Base-by-base conservation (phyloP, 2,888 invertebrate genomes). In the Druceiella hillmani region DNA sequence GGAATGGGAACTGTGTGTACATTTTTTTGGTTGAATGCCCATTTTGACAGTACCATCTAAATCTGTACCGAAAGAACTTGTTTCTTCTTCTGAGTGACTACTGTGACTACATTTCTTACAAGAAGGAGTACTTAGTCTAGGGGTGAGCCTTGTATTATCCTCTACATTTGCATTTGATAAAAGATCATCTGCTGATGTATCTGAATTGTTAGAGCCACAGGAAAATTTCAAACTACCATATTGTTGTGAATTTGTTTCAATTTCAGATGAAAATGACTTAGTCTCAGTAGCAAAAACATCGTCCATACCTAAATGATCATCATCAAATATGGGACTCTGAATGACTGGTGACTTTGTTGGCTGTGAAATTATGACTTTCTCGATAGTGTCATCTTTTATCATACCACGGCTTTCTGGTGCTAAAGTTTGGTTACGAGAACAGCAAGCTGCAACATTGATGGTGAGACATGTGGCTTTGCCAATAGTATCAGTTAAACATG, bases 1-100 rank as follows among this genome's bases (percentile, higher is more conserved):
- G 4, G 88, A 87, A 61, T 87, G 87, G 0, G 87, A 83, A 51
- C 87, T 83, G 49, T 87, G 85, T 0, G 87, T 87, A 54, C 86
- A 87, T 56, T 85, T 87, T 53, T 85, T 84, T 43, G 81, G 85
- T 50, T 85, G 85, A 12, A 87, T 58, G 2, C 83, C 87, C 54
- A 84, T 81, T 57, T 84, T 79, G 0, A 88, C 87, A 0, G 88
- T 88, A 11, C 87, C 87, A 54, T 87, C 88, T 20, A 86, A 68
- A 53, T 86, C 86, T 1, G 86, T 86, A 1, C 84, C 86, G 52
- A 83, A 74, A 1, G 83, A 83, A 55, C 83, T 83, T 1, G 83
- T 83, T 57, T 83, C 83, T 52, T 79, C 79, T 55, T 83, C 83
- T 0, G 83, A 83, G 55, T 83, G 83, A 45, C 83, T 83, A 51